phyloP scores from a whole-genome alignment of 2,888 invertebrate genomes.

The Agapetus fuscipes region DNA sequence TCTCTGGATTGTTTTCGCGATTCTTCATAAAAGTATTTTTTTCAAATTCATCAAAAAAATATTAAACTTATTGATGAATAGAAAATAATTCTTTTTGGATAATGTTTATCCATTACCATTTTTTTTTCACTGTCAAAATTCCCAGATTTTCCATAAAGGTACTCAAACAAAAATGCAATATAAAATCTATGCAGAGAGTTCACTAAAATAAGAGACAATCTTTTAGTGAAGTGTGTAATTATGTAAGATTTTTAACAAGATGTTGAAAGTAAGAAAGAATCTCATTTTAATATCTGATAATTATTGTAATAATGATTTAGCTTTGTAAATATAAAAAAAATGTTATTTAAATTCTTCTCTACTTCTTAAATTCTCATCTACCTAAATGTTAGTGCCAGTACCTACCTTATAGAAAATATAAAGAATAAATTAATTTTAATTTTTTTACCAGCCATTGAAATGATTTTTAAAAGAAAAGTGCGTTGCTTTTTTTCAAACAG shows the following conservation, averaged over 20 bases:
- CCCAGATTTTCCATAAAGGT: no score
- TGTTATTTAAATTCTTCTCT: background rate
- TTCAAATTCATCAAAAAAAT: no score
- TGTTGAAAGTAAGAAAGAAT: background rate
- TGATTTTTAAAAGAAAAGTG: slow-evolving; percentile 3
- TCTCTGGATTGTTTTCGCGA: no score
- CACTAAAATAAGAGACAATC: no score
- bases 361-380: no score
- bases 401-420: background rate
- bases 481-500: slow-evolving; percentile 3
- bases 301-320: background rate
- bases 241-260: no score
- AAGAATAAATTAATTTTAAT: background rate
- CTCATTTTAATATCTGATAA: background rate
- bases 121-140: background rate
- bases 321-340: background rate
- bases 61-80: background rate
- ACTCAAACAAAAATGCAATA: no score
- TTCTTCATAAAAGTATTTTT: no score
- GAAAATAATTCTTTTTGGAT: background rate
- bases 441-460: background rate
- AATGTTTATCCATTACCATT: no score
- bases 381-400: background rate
- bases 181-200: no score
- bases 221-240: no score